phyloP scores from a whole-genome alignment of 2,797 vertebrate genomes.

The Tragelaphus oryx region DNA sequence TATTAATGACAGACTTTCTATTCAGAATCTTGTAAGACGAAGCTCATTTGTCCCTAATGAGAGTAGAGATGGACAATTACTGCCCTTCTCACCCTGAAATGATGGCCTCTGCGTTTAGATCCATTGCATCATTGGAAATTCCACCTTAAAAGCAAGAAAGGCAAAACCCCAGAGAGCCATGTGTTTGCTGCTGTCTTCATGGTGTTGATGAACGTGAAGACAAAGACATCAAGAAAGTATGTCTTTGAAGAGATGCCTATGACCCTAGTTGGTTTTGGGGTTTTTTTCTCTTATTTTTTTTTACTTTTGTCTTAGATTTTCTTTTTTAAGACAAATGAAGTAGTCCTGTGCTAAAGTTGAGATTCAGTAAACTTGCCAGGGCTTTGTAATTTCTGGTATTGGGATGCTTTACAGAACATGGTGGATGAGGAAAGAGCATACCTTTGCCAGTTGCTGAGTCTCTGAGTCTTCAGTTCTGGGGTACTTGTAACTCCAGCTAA shows the following conservation, averaged over 20 bases:
- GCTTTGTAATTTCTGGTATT: background rate
- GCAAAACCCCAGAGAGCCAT: background rate
- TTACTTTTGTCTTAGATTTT: conserved; percentile 31
- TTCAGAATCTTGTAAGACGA: conserved; percentile 20
- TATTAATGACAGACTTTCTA: background rate
- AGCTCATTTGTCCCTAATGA: conserved; percentile 37
- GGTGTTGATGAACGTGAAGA: background rate
- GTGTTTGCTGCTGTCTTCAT: background rate
- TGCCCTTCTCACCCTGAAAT: background rate
- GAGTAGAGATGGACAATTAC: background rate
- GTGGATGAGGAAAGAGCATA: background rate
- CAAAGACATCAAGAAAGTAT: background rate
- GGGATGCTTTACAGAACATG: background rate
- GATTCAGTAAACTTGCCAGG: background rate
- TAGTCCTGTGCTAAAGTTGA: background rate
- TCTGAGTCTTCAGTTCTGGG: background rate
- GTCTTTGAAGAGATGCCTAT: background rate
- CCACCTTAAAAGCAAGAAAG: background rate
- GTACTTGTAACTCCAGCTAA: background rate
- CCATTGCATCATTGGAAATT: background rate
- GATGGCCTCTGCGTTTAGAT: background rate
- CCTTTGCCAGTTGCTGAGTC: background rate
- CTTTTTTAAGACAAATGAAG: conserved; percentile 6
- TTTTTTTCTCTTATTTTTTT: background rate
- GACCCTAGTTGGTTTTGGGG: background rate